Evolutionary conservation across 53 echinoderm and acorn worm genomes (phyloP).

Genomic region (Zoroaster sp.): DNA sequence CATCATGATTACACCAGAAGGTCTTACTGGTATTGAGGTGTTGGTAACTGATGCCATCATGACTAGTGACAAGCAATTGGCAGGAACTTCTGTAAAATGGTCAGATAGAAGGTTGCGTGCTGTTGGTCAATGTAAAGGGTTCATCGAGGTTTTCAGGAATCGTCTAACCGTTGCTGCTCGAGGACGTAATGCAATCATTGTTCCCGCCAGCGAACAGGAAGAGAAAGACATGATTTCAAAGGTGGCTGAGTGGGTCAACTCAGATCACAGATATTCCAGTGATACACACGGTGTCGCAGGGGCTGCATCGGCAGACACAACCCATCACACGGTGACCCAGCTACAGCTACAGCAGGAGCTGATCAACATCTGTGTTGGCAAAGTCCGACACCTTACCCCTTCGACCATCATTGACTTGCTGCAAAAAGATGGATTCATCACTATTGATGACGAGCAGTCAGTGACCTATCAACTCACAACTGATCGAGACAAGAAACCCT

Average conservation of each 20-base stretch:
- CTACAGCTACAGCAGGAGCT: constrained; percentile 13
- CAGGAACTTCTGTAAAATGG: not conserved
- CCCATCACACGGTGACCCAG: not conserved
- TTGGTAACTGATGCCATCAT: no score
- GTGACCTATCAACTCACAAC: not conserved
- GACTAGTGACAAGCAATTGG: not conserved
- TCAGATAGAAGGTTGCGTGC: not conserved
- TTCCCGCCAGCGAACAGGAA: not conserved
- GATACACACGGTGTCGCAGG: no score
- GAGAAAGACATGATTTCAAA: not conserved
- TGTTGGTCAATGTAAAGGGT: not conserved
- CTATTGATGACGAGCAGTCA: not conserved
- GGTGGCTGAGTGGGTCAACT: not conserved
- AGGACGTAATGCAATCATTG: not conserved
- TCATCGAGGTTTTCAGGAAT: not conserved
- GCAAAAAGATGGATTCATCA: not conserved
- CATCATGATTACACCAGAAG: not conserved
- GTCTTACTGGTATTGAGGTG: constrained; percentile 4
- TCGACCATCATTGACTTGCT: not conserved
- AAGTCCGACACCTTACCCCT: not conserved
- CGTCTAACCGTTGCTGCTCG: constrained; percentile 17
- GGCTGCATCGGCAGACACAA: no score
- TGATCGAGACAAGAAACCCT: not conserved
- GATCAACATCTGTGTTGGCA: constrained; percentile 24
- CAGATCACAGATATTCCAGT: not conserved